Percentiles rank a stretch among this genome's conserved stretches.
Evolutionary conservation across 2,113 vertebrate species (phyloP).

Genomic region (Ranitomeya variabilis): DNA sequence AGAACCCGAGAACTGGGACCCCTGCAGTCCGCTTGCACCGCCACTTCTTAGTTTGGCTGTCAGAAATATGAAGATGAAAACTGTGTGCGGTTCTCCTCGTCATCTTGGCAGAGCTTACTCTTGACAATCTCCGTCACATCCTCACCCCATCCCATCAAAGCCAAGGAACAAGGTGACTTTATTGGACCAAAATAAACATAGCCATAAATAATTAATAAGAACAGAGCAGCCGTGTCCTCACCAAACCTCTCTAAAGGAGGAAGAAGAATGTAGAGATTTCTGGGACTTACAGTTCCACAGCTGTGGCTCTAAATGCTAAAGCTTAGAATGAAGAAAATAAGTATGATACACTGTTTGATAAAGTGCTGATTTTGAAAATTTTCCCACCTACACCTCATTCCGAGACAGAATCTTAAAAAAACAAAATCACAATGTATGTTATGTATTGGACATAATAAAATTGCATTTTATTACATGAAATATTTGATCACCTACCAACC

Average conservation of each 20-base stretch:
- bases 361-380: too few species aligned
- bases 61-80: not conserved
- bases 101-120: not conserved
- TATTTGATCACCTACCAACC: too few species aligned
- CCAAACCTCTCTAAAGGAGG: not conserved
- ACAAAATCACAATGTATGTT: too few species aligned
- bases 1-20: not conserved
- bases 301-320: too few species aligned
- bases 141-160: not conserved
- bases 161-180: slow-evolving; percentile 64
- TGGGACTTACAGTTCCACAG: not conserved
- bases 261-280: not conserved
- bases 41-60: not conserved
- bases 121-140: slow-evolving; percentile 18
- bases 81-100: not conserved
- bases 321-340: too few species aligned
- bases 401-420: too few species aligned
- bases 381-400: too few species aligned
- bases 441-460: too few species aligned
- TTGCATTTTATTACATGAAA: too few species aligned
- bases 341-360: too few species aligned
- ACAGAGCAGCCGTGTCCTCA: not conserved
- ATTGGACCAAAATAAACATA: slow-evolving; percentile 10
- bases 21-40: not conserved
- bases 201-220: slow-evolving; percentile 57